phyloP scores from a whole-genome alignment of 1,140 invertebrate species.

The Atopsyche davidsoni region DNA sequence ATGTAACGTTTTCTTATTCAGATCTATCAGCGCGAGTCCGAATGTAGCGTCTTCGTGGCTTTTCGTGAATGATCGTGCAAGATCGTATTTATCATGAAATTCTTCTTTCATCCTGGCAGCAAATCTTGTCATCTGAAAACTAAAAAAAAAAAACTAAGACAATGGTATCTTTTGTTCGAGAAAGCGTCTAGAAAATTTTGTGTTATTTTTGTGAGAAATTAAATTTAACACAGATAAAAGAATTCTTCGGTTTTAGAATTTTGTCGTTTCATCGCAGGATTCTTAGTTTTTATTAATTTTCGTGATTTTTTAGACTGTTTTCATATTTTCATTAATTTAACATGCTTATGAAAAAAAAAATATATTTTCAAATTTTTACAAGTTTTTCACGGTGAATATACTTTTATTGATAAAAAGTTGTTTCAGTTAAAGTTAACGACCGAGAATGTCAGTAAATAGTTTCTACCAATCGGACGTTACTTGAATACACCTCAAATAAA shows the following conservation, averaged over 20 bases:
- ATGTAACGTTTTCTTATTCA: no score
- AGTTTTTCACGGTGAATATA: neutral
- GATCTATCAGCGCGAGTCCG: no score
- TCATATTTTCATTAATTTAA: neutral
- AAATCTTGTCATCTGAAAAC: no score
- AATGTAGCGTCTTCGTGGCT: no score
- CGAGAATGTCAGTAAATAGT: neutral
- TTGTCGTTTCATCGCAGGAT: neutral
- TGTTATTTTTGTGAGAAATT: neutral
- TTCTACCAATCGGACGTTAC: slow-evolving; percentile 12
- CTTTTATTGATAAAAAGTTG: neutral
- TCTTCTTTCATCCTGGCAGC: no score
- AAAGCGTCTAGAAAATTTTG: no score
- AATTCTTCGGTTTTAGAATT: neutral
- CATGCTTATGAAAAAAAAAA: neutral
- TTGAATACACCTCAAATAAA: no score
- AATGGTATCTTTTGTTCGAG: no score
- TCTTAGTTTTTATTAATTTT: neutral
- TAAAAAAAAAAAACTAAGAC: no score
- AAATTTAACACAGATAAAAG: neutral
- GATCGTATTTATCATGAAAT: no score
- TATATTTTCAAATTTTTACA: neutral
- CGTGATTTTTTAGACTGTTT: neutral
- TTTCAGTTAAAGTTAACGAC: neutral
- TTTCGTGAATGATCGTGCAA: no score